These are phyloP conservation scores for Sminthurides bifidus DNA, from an alignment of 1,140 invertebrate genomes.

Conservation along the genomic window DNA sequence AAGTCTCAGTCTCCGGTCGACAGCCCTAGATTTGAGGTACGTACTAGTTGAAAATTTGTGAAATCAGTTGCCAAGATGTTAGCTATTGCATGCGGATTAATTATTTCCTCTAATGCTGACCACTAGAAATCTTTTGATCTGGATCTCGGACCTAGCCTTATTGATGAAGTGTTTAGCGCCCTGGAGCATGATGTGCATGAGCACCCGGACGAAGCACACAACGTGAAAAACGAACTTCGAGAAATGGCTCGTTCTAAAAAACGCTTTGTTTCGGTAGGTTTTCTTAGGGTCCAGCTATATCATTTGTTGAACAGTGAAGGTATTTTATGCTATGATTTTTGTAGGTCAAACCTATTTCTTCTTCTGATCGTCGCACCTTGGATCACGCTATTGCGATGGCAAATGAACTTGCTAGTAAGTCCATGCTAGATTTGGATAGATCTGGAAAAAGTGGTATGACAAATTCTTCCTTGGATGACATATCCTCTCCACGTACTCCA, in stretches of 20 bases:
- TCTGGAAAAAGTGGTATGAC: constrained; percentile 33
- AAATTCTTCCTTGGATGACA: constrained; percentile 39
- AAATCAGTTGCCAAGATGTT: not conserved
- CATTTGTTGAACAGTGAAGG: no score
- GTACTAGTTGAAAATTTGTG: not conserved
- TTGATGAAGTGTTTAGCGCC: constrained; percentile 85
- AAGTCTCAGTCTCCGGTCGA: constrained; percentile 34
- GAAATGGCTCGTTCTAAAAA: constrained; percentile 56
- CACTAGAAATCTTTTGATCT: constrained; percentile 73
- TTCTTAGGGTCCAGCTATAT: no score
- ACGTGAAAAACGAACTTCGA: constrained; percentile 58
- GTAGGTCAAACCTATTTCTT: constrained; percentile 83
- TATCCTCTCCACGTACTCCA: constrained; percentile 49
- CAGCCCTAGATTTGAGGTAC: constrained; percentile 43
- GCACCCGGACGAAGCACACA: constrained; percentile 51
- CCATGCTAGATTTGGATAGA: constrained; percentile 66
- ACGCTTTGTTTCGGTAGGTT: constrained; percentile 59
- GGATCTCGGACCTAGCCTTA: constrained; percentile 61
- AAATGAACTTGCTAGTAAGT: constrained; percentile 77
- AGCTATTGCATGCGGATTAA: not conserved
- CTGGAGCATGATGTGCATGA: constrained; percentile 41
- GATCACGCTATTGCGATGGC: constrained; percentile 87
- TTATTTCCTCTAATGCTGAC: constrained; percentile 32
- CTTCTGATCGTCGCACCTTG: constrained; percentile 81
- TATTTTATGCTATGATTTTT: constrained; percentile 14